Evolutionary conservation across 2,888 invertebrate genomes (phyloP), one percentile per base, ranked within the genome.

Genomic region (Pammene aurita): DNA sequence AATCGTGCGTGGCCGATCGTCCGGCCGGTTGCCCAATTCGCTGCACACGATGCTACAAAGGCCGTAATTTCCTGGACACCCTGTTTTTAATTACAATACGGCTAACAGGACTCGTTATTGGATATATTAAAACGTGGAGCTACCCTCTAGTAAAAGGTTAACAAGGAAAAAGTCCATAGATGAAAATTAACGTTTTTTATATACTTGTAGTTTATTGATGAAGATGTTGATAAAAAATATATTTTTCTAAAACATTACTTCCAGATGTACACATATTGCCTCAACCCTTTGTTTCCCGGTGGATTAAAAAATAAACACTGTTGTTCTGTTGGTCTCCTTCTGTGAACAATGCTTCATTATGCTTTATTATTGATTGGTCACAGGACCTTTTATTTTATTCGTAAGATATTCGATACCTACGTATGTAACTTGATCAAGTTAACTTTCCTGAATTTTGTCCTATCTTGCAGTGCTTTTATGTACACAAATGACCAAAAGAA

Each of bases 1-100:
- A 65, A 65, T 69, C 72, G 72, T 72, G 72, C 72, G 68, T 67
- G 71, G 60, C 72, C 48, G 71, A 67, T 64, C 67, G 67, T 54
- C 67, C 54, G 71, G 63, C 72, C 58, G 70, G 58, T 71, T 71
- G 67, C 62, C 67, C 58, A 71, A 71, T 71, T 67, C 71, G 71
- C 63, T 60, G 67, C 71, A 67, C 71, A 71, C 58, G 63, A 58
- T 58, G 48, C 48, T 46, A 68, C 63, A 68, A 68, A 68, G 63
- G 46, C 65, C 60, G 60, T 65, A 58, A 65, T 60, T 60, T 69
- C 69, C 69, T 65, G 60, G 63, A 60, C 48, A 69, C 60, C 65
- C 64, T 65, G 60, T 26, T 65, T 65, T 69, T 69, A 69, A 69
- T 69, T 69, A 65, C 58, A 56, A 14, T 42, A 7, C 35, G 46